Percentiles rank a stretch among this genome's conserved stretches.
Evolutionary conservation across 2,888 invertebrate species (phyloP).

Genomic region (Drosophila vallismaia): DNA sequence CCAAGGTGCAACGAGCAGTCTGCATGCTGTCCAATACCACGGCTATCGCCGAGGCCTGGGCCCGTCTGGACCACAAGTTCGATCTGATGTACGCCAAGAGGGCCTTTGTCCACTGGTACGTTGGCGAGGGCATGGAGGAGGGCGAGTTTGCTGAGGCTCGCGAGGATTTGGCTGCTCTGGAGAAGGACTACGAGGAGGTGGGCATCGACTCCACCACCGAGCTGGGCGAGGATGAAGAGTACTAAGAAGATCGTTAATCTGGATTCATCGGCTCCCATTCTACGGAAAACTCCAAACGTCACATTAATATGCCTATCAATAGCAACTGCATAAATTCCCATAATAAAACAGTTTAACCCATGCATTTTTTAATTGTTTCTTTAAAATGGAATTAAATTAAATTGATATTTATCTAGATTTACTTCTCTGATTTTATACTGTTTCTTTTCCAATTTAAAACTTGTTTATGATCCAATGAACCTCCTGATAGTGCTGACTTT

Average conservation of each 20-base stretch:
- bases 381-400: neutral
- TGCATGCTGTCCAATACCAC: constrained; percentile 99
- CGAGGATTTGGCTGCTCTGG: constrained; percentile 92
- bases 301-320: constrained; percentile 8
- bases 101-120: constrained; percentile 97
- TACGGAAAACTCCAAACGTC: neutral
- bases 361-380: constrained; percentile 2
- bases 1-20: constrained; percentile 96
- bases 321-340: constrained; percentile 2
- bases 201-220: constrained; percentile 90
- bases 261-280: neutral
- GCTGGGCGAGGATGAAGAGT: constrained; percentile 89
- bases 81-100: constrained; percentile 98
- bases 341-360: constrained; percentile 25
- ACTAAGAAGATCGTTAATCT: constrained; percentile 81
- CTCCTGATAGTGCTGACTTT: no score
- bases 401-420: neutral
- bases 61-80: constrained; percentile 96
- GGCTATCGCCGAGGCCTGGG: constrained; percentile 98
- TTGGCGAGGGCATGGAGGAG: constrained; percentile 94
- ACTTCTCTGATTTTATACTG: neutral
- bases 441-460: no score
- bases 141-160: constrained; percentile 94
- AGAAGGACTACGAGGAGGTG: constrained; percentile 92
- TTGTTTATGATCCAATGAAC: no score